phyloP scores from a whole-genome alignment of 2,888 invertebrate genomes.

The Polymixis lichenea region DNA sequence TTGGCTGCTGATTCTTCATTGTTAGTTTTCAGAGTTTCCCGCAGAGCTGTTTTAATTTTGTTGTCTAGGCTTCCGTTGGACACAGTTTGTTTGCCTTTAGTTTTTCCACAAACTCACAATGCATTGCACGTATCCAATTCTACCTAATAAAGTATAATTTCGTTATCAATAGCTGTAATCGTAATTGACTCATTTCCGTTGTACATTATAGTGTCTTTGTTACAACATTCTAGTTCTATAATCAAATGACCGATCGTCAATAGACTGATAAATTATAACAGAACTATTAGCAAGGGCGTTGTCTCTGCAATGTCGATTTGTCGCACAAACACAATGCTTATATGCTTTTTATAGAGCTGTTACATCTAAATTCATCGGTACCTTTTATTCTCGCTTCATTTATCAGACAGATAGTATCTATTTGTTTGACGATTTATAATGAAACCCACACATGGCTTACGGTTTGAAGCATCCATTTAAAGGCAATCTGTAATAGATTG shows the following conservation, averaged over 20 bases:
- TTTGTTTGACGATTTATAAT: conserved; percentile 70
- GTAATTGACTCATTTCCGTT: conserved; percentile 76
- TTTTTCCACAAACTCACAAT: conserved; percentile 60
- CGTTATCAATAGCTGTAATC: conserved; percentile 70
- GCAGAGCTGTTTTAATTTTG: conserved; percentile 76
- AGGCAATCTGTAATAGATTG: conserved; percentile 77
- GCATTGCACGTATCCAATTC: conserved; percentile 37
- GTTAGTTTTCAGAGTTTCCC: conserved; percentile 73
- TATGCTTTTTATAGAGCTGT: conserved; percentile 53
- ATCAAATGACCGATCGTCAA: conserved; percentile 63
- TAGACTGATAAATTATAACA: conserved; percentile 62
- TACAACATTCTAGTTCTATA: conserved; percentile 63
- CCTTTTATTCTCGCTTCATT: conserved; percentile 45
- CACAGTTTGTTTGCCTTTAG: conserved; percentile 69
- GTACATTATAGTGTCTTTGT: conserved; percentile 62
- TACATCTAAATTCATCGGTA: conserved; percentile 41
- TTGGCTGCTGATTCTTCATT: conserved; percentile 77
- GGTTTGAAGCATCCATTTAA: conserved; percentile 74
- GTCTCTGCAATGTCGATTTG: conserved; percentile 64
- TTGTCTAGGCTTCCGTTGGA: conserved; percentile 78
- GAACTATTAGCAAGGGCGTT: conserved; percentile 62
- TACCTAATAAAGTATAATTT: conserved; percentile 61
- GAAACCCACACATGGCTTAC: conserved; percentile 72
- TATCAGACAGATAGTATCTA: conserved; percentile 57
- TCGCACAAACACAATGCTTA: conserved; percentile 49